Evolutionary conservation across 2,888 invertebrate genomes (phyloP).

Genomic region (Athrips mouffetella): DNA sequence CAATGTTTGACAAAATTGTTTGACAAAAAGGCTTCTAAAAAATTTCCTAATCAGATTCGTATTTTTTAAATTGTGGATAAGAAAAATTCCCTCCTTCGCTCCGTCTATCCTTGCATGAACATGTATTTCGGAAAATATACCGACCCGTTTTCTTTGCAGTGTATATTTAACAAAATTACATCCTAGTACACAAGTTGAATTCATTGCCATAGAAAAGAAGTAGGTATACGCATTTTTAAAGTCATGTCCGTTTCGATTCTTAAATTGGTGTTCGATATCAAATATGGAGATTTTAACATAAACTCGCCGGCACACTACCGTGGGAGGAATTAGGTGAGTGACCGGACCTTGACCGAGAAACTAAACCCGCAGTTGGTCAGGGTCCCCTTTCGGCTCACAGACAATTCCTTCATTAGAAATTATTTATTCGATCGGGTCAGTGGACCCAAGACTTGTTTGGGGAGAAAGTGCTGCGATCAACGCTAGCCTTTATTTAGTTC

Average conservation of each 20-base stretch:
- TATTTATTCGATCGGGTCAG: slow-evolving; percentile 19
- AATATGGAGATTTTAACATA: slow-evolving; percentile 8
- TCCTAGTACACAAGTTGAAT: no score
- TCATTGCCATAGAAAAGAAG: no score
- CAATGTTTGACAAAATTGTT: no score
- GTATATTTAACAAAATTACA: no score
- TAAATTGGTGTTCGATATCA: not conserved
- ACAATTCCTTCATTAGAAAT: slow-evolving; percentile 27
- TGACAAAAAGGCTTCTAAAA: no score
- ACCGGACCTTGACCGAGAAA: slow-evolving; percentile 66
- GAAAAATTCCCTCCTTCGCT: no score
- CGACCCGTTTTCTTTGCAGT: no score
- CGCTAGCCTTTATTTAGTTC: slow-evolving; percentile 12
- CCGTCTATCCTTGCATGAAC: no score
- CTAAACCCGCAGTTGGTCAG: slow-evolving; percentile 23
- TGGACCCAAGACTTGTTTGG: slow-evolving; percentile 14
- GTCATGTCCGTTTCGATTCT: not conserved
- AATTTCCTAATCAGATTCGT: no score
- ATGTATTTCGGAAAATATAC: no score
- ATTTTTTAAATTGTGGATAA: no score
- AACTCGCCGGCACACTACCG: slow-evolving; percentile 23
- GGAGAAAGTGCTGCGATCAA: slow-evolving; percentile 25
- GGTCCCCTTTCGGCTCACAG: slow-evolving; percentile 25
- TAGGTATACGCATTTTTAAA: no score
- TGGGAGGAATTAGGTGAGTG: slow-evolving; percentile 47